Base-by-base conservation (phyloP, 2,888 invertebrate genomes). In the Lepidocyrtinus sp. region DNA sequence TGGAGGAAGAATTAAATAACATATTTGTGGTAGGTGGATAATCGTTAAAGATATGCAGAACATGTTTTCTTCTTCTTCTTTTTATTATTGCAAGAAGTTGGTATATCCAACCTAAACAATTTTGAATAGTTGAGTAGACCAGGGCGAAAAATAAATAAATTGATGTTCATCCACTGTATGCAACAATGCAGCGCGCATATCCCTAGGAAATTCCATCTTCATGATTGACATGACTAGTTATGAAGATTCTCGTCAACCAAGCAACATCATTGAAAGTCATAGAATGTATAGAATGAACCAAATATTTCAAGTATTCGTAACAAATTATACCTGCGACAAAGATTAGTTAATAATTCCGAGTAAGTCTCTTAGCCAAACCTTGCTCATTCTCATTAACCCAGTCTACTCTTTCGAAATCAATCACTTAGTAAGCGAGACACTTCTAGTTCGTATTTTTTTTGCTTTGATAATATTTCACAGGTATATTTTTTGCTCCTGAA, bases 321-420 rank as follows among this genome's bases (percentile, higher is more conserved):
- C 36, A 36, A 36, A 36, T 12, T 36, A 36, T 36, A 36, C 5
- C 5, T 7, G 36, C 36, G 36, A 36, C 36, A 36, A 36, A 36
- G 36, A 27, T 24, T 68, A 75, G 62, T 75, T 75, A 69, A 70
- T 76, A 64, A 76, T 70, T 76, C 76, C 70, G 69, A 69, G 75
- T 76, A 76, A 70, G 70, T 76, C 70, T 45, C 25, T 46, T 45
- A 17, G 3, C n/a, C n/a, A 7, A n/a, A 22, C 36, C 26, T 3
- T 19, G n/a, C 27, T 5, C 36, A n/a, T n/a, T n/a, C n/a, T n/a
- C n/a, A n/a, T n/a, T n/a, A n/a, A n/a, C n/a, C n/a, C n/a, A n/a
- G n/a, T n/a, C n/a, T n/a, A n/a, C n/a, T n/a, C n/a, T n/a, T n/a
- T n/a, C n/a, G n/a, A n/a, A n/a, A n/a, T n/a, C n/a, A n/a, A n/a